Evolutionary conservation across 2,888 invertebrate genomes (phyloP).

Genomic region (Lycaena phlaeas): DNA sequence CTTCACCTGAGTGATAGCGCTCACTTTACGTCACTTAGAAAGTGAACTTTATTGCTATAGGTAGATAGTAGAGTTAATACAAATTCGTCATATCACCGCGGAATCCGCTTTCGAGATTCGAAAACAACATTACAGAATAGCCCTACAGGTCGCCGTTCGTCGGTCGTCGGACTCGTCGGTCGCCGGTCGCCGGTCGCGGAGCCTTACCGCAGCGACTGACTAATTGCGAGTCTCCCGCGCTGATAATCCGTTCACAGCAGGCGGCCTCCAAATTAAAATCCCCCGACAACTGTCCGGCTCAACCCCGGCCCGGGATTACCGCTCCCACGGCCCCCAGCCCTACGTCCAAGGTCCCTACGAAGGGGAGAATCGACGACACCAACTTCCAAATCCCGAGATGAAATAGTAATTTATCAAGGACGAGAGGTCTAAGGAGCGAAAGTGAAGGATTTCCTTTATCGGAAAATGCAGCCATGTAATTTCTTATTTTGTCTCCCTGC

Average conservation of each 20-base stretch:
- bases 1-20: no score
- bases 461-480: constrained; percentile 42
- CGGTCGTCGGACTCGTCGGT: no score
- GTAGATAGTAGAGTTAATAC: no score
- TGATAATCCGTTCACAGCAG: constrained; percentile 67
- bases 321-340: constrained; percentile 34
- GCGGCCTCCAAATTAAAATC: constrained; percentile 67
- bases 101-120: no score
- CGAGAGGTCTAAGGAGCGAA: constrained; percentile 48
- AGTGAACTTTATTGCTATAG: no score
- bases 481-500: constrained; percentile 29
- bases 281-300: constrained; percentile 53
- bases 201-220: constrained; percentile 31
- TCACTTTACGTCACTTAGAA: no score
- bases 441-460: constrained; percentile 53
- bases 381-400: constrained; percentile 59
- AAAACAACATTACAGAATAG: no score
- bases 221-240: constrained; percentile 54
- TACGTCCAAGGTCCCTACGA: constrained; percentile 19
- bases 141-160: no score
- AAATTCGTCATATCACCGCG: no score
- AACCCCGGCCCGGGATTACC: constrained; percentile 47
- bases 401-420: constrained; percentile 72
- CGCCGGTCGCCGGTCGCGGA: neutral
- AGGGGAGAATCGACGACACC: constrained; percentile 48